These are phyloP conservation scores for Deilephila porcellus DNA, from an alignment of 2,888 invertebrate species.

Conservation along the genomic window DNA sequence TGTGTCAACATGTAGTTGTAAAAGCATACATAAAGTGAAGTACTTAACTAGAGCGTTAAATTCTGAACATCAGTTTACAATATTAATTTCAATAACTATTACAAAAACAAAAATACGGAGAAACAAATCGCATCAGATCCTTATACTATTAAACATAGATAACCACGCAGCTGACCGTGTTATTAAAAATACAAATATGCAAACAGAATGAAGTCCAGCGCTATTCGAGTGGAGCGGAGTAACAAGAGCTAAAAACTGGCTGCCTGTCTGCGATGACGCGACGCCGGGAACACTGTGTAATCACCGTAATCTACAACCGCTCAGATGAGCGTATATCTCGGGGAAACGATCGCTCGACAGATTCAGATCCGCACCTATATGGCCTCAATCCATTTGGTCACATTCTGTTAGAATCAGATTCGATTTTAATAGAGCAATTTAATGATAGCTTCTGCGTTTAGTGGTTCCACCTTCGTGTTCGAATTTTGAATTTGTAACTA, in stretches of 20 bases:
- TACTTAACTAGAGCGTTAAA: too few species aligned
- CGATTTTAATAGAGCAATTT: not conserved
- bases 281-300: conserved; percentile 39
- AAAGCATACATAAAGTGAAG: too few species aligned
- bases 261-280: not conserved
- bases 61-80: not conserved
- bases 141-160: not conserved
- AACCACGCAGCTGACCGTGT: not conserved
- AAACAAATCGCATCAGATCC: too few species aligned
- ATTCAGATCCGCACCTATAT: conserved; percentile 12
- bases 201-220: not conserved
- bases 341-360: conserved; percentile 41
- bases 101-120: not conserved
- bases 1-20: too few species aligned
- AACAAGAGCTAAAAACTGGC: conserved; percentile 4
- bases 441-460: not conserved
- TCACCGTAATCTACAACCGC: conserved; percentile 49
- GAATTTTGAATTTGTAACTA: not conserved
- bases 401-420: not conserved
- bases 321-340: conserved; percentile 49
- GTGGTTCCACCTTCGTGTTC: not conserved
- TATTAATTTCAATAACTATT: not conserved
- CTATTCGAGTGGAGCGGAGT: not conserved
- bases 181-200: conserved; percentile 13
- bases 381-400: not conserved